A percentile compares a stretch with the other conserved stretches of the same genome.
These are phyloP conservation scores for Circaetus gallicus DNA, from an alignment of 2,113 vertebrate genomes.

Conservation along the genomic window DNA sequence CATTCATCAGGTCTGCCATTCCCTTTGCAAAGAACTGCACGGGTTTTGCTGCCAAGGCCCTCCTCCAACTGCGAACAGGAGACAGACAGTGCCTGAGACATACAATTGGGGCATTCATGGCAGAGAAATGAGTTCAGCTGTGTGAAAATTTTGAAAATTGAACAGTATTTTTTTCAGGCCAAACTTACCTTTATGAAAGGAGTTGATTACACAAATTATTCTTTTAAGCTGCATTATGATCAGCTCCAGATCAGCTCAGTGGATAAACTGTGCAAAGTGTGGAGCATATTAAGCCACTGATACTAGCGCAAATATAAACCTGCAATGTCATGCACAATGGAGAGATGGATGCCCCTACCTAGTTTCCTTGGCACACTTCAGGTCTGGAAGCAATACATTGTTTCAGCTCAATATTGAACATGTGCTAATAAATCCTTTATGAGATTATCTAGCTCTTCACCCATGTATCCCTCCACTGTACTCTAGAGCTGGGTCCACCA, in stretches of 20 bases:
- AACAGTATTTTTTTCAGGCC: not conserved
- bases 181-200: not conserved
- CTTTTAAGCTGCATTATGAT: rapidly evolving
- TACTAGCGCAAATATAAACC: not conserved
- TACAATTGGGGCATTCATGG: slow-evolving; percentile 31
- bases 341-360: not conserved
- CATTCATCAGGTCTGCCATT: not conserved
- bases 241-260: not conserved
- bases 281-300: not conserved
- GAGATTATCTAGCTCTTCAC: not conserved
- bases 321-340: not conserved
- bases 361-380: not conserved
- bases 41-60: slow-evolving; percentile 25
- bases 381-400: not conserved
- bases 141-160: not conserved
- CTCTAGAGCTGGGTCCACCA: not conserved
- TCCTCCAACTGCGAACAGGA: not conserved
- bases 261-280: not conserved
- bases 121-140: not conserved
- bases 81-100: not conserved
- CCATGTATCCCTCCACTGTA: not conserved
- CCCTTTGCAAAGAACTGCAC: not conserved
- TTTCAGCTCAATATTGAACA: not conserved
- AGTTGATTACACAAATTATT: not conserved
- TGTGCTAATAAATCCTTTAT: not conserved